Evolutionary conservation across 2,888 invertebrate genomes (phyloP).

Genomic region (Napeogenes inachia): DNA sequence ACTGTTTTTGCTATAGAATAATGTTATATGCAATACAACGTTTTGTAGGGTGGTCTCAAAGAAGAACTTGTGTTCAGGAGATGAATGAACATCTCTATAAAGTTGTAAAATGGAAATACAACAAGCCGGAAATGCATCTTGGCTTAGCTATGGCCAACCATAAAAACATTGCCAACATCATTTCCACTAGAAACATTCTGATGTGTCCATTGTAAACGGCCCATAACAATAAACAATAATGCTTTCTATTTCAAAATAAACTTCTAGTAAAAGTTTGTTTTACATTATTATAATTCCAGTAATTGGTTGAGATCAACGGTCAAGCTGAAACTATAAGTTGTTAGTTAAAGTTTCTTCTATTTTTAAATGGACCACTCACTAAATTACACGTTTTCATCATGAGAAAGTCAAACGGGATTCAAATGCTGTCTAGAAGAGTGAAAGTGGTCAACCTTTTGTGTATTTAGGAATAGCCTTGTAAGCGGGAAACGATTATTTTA

Average conservation of each 20-base stretch:
- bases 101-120: slow-evolving; percentile 32
- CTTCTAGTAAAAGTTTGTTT: slow-evolving; percentile 53
- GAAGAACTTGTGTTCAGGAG: slow-evolving; percentile 11
- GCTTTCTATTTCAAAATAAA: slow-evolving; percentile 53
- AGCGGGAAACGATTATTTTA: slow-evolving; percentile 13
- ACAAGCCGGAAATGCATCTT: slow-evolving; percentile 36
- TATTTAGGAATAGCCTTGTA: slow-evolving; percentile 23
- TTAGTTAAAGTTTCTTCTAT: slow-evolving; percentile 57
- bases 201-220: slow-evolving; percentile 45
- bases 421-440: slow-evolving; percentile 54
- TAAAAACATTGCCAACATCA: slow-evolving; percentile 37
- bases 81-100: slow-evolving; percentile 24
- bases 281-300: slow-evolving; percentile 58
- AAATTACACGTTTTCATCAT: slow-evolving; percentile 63
- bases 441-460: slow-evolving; percentile 46
- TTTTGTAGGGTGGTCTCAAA: slow-evolving; percentile 5
- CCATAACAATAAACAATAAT: slow-evolving; percentile 50
- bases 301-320: slow-evolving; percentile 54
- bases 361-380: slow-evolving; percentile 55
- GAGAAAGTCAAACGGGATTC: slow-evolving; percentile 62
- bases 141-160: slow-evolving; percentile 36
- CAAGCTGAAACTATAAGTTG: slow-evolving; percentile 26
- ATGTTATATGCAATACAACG: slow-evolving; percentile 3
- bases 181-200: slow-evolving; percentile 36
- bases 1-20: neutral